Conservation (phyloP, 2,888 invertebrate species). For the Polydrusus pterygomalis region DNA sequence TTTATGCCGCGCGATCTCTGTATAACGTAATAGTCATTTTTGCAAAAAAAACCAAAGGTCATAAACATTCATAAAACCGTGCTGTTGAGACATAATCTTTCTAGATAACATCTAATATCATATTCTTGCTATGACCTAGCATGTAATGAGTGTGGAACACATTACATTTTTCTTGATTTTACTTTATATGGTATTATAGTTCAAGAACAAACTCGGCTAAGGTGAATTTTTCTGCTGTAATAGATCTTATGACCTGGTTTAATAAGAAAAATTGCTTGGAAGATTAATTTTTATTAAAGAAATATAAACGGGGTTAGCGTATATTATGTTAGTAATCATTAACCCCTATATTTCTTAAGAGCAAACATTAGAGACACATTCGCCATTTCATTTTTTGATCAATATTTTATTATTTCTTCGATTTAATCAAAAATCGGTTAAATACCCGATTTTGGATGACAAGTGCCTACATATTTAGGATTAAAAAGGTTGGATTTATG, state of each 20-base stretch:
- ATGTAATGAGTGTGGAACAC: background rate
- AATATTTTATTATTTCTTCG: too few species aligned
- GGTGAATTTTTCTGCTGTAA: background rate
- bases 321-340: too few species aligned
- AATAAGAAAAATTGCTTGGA: background rate
- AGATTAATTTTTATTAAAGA: background rate
- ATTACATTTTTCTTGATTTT: constrained; percentile 1
- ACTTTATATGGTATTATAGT: constrained; percentile 10
- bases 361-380: too few species aligned
- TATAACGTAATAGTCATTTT: too few species aligned
- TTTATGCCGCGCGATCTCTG: too few species aligned
- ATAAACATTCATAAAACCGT: background rate
- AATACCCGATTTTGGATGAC: too few species aligned
- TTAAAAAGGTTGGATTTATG: too few species aligned
- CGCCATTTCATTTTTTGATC: too few species aligned
- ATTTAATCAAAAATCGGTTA: too few species aligned
- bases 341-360: too few species aligned
- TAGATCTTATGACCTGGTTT: background rate
- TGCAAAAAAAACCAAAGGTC: too few species aligned
- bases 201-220: constrained; percentile 6
- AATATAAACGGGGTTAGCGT: background rate
- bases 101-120: constrained; percentile 2
- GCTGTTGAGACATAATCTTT: background rate
- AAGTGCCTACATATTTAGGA: too few species aligned
- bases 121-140: constrained; percentile 2